Conservation (phyloP, 2,113 vertebrate species). For the Hemiprocne comata region DNA sequence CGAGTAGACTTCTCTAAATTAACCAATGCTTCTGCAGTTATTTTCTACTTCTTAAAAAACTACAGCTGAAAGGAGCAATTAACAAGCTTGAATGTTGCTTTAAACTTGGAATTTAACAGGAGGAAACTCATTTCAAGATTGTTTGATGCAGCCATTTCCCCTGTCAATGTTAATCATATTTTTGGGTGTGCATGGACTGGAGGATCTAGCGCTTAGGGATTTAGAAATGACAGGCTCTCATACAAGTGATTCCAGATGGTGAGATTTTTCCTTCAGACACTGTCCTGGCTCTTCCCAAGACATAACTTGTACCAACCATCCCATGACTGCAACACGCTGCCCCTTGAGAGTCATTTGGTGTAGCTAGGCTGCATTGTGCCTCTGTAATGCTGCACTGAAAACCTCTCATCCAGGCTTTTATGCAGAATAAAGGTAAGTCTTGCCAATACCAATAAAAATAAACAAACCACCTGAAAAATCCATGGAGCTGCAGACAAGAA, state of each 20-base stretch:
- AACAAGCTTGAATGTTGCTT: neutral
- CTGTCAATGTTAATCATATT: neutral
- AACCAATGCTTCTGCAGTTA: neutral
- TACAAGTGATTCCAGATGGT: conserved; percentile 11
- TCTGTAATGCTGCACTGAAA: neutral
- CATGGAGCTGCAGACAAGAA: neutral
- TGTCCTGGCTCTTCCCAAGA: neutral
- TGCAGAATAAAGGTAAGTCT: neutral
- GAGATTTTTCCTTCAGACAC: neutral
- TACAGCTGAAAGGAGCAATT: conserved; percentile 23
- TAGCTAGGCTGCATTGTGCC: neutral
- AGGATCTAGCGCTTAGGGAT: neutral
- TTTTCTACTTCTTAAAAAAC: conserved; percentile 3
- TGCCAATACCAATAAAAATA: neutral
- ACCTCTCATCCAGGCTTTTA: neutral
- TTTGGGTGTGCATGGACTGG: neutral
- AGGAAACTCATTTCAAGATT: neutral
- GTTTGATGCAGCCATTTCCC: neutral
- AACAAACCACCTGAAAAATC: neutral
- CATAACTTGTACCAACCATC: neutral
- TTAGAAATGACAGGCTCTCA: neutral
- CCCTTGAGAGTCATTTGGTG: neutral
- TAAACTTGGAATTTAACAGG: conserved; percentile 15
- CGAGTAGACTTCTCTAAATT: conserved; percentile 22
- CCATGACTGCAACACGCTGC: rapidly evolving